Base-by-base conservation (phyloP, 2,888 invertebrate species). In the Ophioninae sp. region DNA sequence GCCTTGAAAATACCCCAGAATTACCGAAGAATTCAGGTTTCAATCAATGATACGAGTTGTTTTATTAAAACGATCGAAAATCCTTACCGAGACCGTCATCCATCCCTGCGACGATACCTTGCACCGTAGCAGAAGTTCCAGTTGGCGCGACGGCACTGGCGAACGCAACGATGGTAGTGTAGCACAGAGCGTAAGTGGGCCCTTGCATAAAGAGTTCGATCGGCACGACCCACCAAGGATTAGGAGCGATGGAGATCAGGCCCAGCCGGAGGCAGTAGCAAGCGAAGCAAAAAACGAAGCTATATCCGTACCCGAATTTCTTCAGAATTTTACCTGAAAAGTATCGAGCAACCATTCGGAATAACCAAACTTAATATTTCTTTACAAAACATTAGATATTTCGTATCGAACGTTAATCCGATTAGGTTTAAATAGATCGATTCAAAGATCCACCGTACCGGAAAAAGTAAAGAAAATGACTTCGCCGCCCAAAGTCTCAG, bases 81-180 rank as follows among this genome's bases (percentile, higher is more conserved):
- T 17, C 23, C 94, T 92, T 90, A 96, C 96, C 96, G 41, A 97
- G 93, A 0, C 97, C 97, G 90, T 97, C 97, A 90, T 97, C 97
- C 95, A 97, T 96, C n/a, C 97, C 97, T 0, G 97, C 97, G 58
- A 97, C 96, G 41, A 97, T 94, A 0, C 97, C 97, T 91, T 98
- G 97, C 81, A 97, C 96, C 0, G 97, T 97, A 8, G 97, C 97
- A 6, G 97, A 96, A 80, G 97, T 96, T 0, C 97, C 96, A 0
- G 94, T 95, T 1, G 95, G 94, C 6, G 95, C 93, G 58, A 94
- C 90, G 3, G 92, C 93, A 86, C 94, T 94, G 0, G 95, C 95
- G 84, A 94, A 95, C 0, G 94, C 94, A 22, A 97, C 97, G 84
- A 97, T 96, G 0, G 96, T 96, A 0, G 97, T 95, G 90, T 98